These are phyloP conservation scores for Dorcus hopei DNA, from an alignment of 2,888 invertebrate genomes.

Conservation along the genomic window DNA sequence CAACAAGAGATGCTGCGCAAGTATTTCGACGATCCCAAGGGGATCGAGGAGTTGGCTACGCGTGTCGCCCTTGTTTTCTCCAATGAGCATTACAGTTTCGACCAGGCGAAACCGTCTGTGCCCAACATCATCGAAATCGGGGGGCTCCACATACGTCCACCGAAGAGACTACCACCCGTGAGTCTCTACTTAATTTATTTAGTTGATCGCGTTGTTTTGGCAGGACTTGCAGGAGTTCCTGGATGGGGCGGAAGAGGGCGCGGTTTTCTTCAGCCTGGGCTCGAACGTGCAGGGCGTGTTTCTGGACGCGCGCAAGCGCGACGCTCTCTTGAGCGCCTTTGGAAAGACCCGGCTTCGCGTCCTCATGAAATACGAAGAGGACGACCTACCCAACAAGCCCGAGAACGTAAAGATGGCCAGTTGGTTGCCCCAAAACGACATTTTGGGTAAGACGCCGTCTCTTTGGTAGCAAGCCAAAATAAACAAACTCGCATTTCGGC, in stretches of 20 bases:
- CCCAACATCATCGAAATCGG: background rate
- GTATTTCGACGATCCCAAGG: background rate
- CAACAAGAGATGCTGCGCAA: background rate
- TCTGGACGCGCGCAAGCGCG: constrained; percentile 51
- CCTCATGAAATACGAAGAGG: constrained; percentile 54
- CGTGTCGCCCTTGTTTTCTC: background rate
- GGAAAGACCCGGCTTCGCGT: constrained; percentile 54
- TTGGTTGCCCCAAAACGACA: constrained; percentile 49
- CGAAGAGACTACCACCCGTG: background rate
- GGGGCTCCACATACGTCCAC: background rate
- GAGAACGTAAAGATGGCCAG: constrained; percentile 46
- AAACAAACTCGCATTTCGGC: background rate
- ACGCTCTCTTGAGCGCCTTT: constrained; percentile 57
- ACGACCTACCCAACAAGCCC: constrained; percentile 39
- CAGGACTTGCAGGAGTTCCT: constrained; percentile 53
- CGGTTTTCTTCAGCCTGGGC: constrained; percentile 59
- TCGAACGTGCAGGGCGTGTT: constrained; percentile 56
- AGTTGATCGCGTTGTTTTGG: background rate
- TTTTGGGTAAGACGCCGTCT: constrained; percentile 18
- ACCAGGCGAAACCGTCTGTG: background rate
- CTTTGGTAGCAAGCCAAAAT: background rate
- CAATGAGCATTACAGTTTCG: background rate
- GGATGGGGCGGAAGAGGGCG: constrained; percentile 54
- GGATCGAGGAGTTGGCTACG: background rate
- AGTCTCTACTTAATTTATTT: background rate